phyloP scores from a whole-genome alignment of 2,797 vertebrate species.

The Nyctibius grandis region DNA sequence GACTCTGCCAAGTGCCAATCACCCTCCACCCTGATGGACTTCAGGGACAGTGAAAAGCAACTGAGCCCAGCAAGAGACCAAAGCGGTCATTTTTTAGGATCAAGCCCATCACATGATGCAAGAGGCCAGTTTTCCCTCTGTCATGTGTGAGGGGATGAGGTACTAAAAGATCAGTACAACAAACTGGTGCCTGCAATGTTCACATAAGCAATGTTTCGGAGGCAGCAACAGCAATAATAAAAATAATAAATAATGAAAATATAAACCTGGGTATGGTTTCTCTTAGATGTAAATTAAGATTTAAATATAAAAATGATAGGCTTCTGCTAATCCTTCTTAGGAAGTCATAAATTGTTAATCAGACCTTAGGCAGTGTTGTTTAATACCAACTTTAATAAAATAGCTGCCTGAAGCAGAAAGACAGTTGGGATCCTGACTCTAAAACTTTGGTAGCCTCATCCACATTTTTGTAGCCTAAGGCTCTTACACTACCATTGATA shows the following conservation, averaged over 20 bases:
- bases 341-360: slow-evolving; percentile 78
- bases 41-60: neutral
- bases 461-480: slow-evolving; percentile 59
- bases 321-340: slow-evolving; percentile 73
- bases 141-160: neutral
- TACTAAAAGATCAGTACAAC: neutral
- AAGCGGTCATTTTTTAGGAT: neutral
- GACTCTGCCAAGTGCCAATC: neutral
- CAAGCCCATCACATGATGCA: neutral
- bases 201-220: neutral
- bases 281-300: slow-evolving; percentile 72
- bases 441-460: slow-evolving; percentile 68
- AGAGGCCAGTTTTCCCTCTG: neutral
- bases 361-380: slow-evolving; percentile 72
- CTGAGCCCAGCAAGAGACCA: neutral
- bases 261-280: slow-evolving; percentile 3
- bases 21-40: neutral
- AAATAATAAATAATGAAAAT: slow-evolving; percentile 21
- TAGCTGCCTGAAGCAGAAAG: slow-evolving; percentile 70
- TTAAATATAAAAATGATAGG: slow-evolving; percentile 77
- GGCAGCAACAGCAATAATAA: neutral
- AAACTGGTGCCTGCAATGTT: neutral
- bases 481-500: slow-evolving; percentile 57
- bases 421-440: slow-evolving; percentile 67
- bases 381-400: slow-evolving; percentile 81